Evolutionary conservation across 2,797 vertebrate genomes (phyloP).

Genomic region (Acropternis orthonyx): DNA sequence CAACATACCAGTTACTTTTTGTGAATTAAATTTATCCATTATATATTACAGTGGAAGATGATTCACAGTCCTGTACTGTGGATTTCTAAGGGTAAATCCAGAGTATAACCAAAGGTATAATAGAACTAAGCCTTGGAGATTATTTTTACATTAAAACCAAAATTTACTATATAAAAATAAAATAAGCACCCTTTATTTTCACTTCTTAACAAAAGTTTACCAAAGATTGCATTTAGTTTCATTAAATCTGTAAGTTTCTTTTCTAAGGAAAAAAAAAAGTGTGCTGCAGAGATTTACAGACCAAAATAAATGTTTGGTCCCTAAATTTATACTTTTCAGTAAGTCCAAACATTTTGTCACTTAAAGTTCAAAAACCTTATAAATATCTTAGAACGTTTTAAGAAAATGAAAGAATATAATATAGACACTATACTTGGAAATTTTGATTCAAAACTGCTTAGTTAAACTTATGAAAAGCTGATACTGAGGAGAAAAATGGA

Average conservation of each 20-base stretch:
- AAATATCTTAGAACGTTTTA: neutral
- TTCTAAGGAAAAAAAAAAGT: too few species aligned
- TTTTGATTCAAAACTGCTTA: neutral
- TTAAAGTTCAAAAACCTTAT: neutral
- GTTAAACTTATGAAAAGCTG: neutral
- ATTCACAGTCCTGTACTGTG: neutral
- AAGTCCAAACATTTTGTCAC: neutral
- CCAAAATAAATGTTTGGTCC: neutral
- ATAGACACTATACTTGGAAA: neutral
- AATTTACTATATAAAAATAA: neutral
- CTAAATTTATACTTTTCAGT: neutral
- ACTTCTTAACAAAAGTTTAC: neutral
- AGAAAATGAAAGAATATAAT: neutral
- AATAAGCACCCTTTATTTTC: neutral
- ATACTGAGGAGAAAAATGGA: neutral
- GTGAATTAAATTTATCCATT: neutral
- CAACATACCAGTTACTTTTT: neutral
- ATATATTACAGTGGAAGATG: neutral
- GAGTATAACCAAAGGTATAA: neutral
- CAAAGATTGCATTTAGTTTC: neutral
- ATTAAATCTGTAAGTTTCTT: neutral
- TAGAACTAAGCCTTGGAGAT: neutral
- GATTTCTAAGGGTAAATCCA: neutral
- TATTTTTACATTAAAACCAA: neutral
- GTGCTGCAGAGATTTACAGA: neutral